Percentiles rank a stretch among this genome's conserved stretches.
These are phyloP conservation scores for Actias luna DNA, from an alignment of 2,888 invertebrate species.

Conservation along the genomic window DNA sequence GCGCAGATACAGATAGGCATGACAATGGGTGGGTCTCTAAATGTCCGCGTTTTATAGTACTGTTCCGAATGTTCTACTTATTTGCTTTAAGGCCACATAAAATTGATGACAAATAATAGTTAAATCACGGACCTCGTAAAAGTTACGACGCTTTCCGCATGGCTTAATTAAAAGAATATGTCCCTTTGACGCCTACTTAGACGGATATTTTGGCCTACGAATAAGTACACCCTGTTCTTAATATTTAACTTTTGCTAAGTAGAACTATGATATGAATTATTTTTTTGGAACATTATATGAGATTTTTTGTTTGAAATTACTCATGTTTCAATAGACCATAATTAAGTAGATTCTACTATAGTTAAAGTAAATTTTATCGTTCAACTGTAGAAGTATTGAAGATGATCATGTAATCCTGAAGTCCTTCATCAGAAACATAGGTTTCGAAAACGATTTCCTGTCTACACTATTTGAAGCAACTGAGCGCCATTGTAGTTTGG, in stretches of 20 bases:
- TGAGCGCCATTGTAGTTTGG: too few relatives aligned
- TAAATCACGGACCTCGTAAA: conserved; percentile 78
- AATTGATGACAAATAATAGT: conserved; percentile 82
- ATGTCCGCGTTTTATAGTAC: conserved; percentile 48
- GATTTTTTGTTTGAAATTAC: too few relatives aligned
- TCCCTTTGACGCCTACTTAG: conserved; percentile 57
- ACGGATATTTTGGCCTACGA: conserved; percentile 28
- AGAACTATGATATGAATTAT: not conserved
- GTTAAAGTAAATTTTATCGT: too few relatives aligned
- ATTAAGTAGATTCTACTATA: too few relatives aligned
- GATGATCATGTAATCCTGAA: too few relatives aligned
- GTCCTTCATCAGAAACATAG: too few relatives aligned
- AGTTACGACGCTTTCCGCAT: conserved; percentile 75
- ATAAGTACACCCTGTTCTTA: conserved; percentile 23
- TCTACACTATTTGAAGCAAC: too few relatives aligned
- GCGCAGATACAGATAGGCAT: conserved; percentile 13
- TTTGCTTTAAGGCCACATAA: conserved; percentile 75
- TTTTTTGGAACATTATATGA: not conserved
- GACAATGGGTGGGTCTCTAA: conserved; percentile 30
- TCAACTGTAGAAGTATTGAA: too few relatives aligned
- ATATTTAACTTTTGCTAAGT: not conserved
- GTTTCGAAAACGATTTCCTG: too few relatives aligned
- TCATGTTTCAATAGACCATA: too few relatives aligned
- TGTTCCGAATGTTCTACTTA: conserved; percentile 48
- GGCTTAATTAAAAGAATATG: conserved; percentile 80